Evolutionary conservation across 1,140 invertebrate genomes (phyloP).

Genomic region (Sycophaga agraensis): DNA sequence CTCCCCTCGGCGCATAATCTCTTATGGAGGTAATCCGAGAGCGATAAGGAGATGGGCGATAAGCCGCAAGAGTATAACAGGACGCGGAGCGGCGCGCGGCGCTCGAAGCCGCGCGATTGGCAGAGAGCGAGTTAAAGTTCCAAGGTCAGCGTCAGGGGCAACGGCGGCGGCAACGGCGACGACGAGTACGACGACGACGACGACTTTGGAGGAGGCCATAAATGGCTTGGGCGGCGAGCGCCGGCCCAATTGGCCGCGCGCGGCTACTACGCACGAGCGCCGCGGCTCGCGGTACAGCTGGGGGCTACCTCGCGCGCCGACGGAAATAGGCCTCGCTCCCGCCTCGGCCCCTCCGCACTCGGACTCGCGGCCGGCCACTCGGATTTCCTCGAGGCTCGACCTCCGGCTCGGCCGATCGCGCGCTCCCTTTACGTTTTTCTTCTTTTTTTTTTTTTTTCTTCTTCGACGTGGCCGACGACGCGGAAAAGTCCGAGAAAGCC

Average conservation of each 20-base stretch:
- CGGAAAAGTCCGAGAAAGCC: too few relatives aligned
- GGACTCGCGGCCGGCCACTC: slow-evolving; percentile 36
- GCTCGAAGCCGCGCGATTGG: slow-evolving; percentile 28
- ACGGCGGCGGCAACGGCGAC: too few relatives aligned
- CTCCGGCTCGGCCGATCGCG: too few relatives aligned
- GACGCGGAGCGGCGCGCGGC: slow-evolving; percentile 12
- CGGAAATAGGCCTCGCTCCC: too few relatives aligned
- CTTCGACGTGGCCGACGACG: too few relatives aligned
- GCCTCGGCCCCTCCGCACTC: too few relatives aligned
- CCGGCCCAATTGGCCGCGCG: background rate
- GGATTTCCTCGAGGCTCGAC: slow-evolving; percentile 33
- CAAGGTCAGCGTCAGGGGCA: background rate
- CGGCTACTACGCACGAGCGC: slow-evolving; percentile 34
- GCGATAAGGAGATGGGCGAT: background rate
- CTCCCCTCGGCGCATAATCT: too few relatives aligned
- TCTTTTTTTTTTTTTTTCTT: too few relatives aligned
- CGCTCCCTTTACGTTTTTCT: too few relatives aligned
- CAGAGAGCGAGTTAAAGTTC: slow-evolving; percentile 37
- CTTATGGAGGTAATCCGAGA: too few relatives aligned
- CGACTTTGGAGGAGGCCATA: slow-evolving; percentile 55
- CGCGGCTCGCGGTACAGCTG: too few relatives aligned
- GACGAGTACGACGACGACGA: slow-evolving; percentile 40
- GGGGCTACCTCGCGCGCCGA: too few relatives aligned
- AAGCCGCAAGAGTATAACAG: slow-evolving; percentile 9
- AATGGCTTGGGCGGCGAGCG: slow-evolving; percentile 51